Evolutionary conservation across 2,888 invertebrate genomes (phyloP), one percentile per base, ranked within the genome.

Genomic region (Lasioglossum leucozonium): DNA sequence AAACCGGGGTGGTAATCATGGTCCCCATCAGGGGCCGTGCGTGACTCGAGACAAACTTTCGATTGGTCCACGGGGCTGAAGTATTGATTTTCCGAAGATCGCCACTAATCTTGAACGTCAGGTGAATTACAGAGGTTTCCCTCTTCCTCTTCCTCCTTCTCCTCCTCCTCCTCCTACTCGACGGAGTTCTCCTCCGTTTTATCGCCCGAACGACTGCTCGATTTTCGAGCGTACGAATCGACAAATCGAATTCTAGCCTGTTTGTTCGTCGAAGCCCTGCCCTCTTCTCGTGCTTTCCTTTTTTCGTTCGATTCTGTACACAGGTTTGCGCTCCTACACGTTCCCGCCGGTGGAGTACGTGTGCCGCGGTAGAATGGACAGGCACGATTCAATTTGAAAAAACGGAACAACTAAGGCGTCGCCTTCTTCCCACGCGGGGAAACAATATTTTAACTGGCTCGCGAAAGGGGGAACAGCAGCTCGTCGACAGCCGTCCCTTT

Each of bases 221-320:
- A 91, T 91, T 91, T 87, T 85, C 88, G 80, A 82, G 71, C 79
- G 85, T 72, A 76, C 88, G 82, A 88, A 88, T 91, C 85, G 90
- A 84, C 90, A 91, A 90, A 91, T 90, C 91, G 90, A 90, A 90
- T 90, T 88, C 88, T 82, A 77, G 73, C 85, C 85, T 90, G 90
- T 90, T 90, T 90, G 91, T 83, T 86, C 90, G 79, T 16, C 71
- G 78, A 81, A 77, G 79, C 65, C 69, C 47, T 40, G 34, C 79
- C 51, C 47, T 16, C 81, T 44, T 69, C 42, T 77, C 74, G 72
- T 71, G 26, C 73, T 67, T 81, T 81, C 58, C 76, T 44, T 72
- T 44, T n/a, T 79, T 77, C 71, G 40, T 62, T n/a, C 3, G 77
- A 72, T 75, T 89, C 79, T 86, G 79, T 77, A 47, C 88, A 85